These are phyloP conservation scores for Dipodomys merriami DNA, from an alignment of 2,113 vertebrate genomes.

Conservation along the genomic window DNA sequence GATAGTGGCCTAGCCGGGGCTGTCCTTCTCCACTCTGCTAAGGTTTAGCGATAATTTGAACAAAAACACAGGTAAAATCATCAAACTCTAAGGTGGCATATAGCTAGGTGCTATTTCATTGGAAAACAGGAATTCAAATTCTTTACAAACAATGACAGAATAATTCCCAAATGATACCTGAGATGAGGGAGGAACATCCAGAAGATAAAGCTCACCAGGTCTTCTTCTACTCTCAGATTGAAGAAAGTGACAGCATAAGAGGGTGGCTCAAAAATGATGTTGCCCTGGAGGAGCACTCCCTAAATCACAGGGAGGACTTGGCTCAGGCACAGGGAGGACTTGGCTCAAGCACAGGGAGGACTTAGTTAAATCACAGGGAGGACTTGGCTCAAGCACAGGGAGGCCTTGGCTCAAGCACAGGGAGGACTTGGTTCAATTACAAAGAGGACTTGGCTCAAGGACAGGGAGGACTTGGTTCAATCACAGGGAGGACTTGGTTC, in stretches of 20 bases:
- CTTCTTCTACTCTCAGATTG: not conserved
- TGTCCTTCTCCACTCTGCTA: not conserved
- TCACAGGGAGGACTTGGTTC: too few relatives aligned
- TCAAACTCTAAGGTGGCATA: not conserved
- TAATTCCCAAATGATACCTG: not conserved
- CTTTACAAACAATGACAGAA: not conserved
- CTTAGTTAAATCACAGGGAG: too few relatives aligned
- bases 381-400: too few relatives aligned
- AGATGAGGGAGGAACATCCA: not conserved
- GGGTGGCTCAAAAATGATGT: not conserved
- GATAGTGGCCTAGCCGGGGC: too few relatives aligned
- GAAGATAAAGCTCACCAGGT: not conserved
- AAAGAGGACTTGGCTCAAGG: too few relatives aligned
- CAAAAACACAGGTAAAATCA: not conserved
- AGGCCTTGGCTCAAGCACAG: too few relatives aligned
- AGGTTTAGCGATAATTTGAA: conserved; percentile 22
- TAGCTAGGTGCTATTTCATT: not conserved
- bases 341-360: too few relatives aligned
- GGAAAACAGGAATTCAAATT: not conserved
- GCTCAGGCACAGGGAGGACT: too few relatives aligned
- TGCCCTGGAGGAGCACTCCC: not conserved
- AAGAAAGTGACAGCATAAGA: not conserved
- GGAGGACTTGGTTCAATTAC: too few relatives aligned
- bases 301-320: too few relatives aligned
- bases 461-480: too few relatives aligned